Percentiles rank a stretch among this genome's conserved stretches.
These are phyloP conservation scores for Odontomyia ornata DNA, from an alignment of 2,888 invertebrate species.

Conservation along the genomic window DNA sequence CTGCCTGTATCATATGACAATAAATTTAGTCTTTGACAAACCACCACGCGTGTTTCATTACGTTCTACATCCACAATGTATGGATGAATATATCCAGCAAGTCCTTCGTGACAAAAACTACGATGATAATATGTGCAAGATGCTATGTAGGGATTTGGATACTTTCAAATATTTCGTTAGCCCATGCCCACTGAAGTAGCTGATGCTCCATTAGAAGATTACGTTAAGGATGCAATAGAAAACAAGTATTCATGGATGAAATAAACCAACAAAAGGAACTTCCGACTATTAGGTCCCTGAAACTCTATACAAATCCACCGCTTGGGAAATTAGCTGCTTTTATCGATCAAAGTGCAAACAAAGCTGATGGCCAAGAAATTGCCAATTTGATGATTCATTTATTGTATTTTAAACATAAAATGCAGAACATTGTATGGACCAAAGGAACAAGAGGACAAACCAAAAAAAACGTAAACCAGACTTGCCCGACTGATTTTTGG, in stretches of 20 bases:
- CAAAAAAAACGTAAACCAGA: too few relatives aligned
- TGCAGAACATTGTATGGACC: slow-evolving; percentile 98
- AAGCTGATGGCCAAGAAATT: slow-evolving; percentile 79
- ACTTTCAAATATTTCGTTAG: slow-evolving; percentile 94
- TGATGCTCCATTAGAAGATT: slow-evolving; percentile 79
- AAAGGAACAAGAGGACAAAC: slow-evolving; percentile 89
- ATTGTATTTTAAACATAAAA: slow-evolving; percentile 98
- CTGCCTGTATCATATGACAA: too few relatives aligned
- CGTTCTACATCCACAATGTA: slow-evolving; percentile 97
- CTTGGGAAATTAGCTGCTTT: slow-evolving; percentile 93
- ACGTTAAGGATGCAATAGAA: slow-evolving; percentile 85
- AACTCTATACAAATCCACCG: slow-evolving; percentile 96
- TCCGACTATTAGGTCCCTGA: slow-evolving; percentile 93
- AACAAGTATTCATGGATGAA: slow-evolving; percentile 97
- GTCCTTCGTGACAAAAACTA: slow-evolving; percentile 83
- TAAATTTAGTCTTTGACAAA: too few relatives aligned
- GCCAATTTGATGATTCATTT: slow-evolving; percentile 87
- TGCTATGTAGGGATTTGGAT: slow-evolving; percentile 91
- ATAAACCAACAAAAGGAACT: slow-evolving; percentile 95
- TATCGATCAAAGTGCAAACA: slow-evolving; percentile 74
- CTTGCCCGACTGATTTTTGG: too few relatives aligned
- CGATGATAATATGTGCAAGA: slow-evolving; percentile 96
- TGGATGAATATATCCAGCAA: slow-evolving; percentile 97
- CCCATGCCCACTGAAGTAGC: slow-evolving; percentile 87
- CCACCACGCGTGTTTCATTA: too few relatives aligned